Evolutionary conservation across 2,888 invertebrate species (phyloP).

Genomic region (Conchocele bisecta): DNA sequence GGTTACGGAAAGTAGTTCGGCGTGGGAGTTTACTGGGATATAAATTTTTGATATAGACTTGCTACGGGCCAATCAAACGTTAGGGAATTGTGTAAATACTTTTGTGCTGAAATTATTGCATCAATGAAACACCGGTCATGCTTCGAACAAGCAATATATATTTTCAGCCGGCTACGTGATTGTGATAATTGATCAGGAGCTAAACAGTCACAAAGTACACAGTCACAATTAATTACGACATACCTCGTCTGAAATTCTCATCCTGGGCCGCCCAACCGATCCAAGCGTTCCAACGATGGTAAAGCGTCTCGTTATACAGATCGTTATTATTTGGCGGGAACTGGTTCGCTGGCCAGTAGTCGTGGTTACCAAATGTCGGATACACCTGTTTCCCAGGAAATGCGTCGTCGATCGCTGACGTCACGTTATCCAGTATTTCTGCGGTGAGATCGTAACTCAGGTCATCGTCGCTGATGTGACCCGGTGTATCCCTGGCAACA

Average conservation of each 20-base stretch:
- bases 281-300: slow-evolving; percentile 88
- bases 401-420: slow-evolving; percentile 85
- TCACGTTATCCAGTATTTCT: slow-evolving; percentile 89
- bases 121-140: too few relatives aligned
- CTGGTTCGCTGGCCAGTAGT: slow-evolving; percentile 85
- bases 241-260: slow-evolving; percentile 92
- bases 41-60: too few relatives aligned
- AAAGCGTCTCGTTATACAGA: slow-evolving; percentile 87
- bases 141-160: too few relatives aligned
- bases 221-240: too few relatives aligned
- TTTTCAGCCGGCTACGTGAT: too few relatives aligned
- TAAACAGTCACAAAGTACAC: too few relatives aligned
- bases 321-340: slow-evolving; percentile 83
- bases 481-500: slow-evolving; percentile 94
- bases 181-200: too few relatives aligned
- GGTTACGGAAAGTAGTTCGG: too few relatives aligned
- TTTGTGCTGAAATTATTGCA: too few relatives aligned
- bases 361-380: slow-evolving; percentile 94
- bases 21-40: too few relatives aligned
- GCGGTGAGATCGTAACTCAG: slow-evolving; percentile 88
- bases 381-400: slow-evolving; percentile 90
- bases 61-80: too few relatives aligned
- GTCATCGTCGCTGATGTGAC: slow-evolving; percentile 88
- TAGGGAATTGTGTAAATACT: too few relatives aligned
- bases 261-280: slow-evolving; percentile 88